A percentile compares a stretch with the other conserved stretches of the same genome.
Evolutionary conservation across 2,888 invertebrate genomes (phyloP).

Genomic region (Tinea trinotella): DNA sequence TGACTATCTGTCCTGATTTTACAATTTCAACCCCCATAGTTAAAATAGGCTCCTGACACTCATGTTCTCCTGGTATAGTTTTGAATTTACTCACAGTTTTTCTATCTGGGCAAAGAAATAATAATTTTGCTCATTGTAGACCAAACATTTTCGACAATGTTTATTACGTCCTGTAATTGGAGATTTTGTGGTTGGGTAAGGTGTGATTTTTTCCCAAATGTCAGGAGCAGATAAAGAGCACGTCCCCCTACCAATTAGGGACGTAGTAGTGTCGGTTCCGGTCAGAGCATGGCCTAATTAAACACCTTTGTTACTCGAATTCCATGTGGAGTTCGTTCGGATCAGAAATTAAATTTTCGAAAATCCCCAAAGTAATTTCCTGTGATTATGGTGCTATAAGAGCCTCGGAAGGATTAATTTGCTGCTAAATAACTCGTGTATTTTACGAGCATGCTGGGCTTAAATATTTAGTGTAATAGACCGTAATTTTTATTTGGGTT

Average conservation of each 20-base stretch:
- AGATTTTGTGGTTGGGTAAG: neutral
- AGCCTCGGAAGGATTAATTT: neutral
- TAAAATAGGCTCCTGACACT: neutral
- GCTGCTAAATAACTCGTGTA: constrained; percentile 10
- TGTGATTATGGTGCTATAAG: constrained; percentile 27
- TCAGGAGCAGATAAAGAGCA: constrained; percentile 8
- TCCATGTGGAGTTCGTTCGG: constrained; percentile 25
- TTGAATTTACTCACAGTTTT: constrained; percentile 3
- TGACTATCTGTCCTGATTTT: neutral
- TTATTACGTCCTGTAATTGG: neutral
- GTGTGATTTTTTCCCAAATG: constrained; percentile 3
- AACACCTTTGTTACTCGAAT: constrained; percentile 33
- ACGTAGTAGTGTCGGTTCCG: constrained; percentile 27
- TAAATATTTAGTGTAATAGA: constrained; percentile 5
- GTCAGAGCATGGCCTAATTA: constrained; percentile 31
- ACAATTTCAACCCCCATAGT: neutral
- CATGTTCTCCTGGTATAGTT: constrained; percentile 24
- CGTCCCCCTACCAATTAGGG: constrained; percentile 23
- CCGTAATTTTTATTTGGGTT: constrained; percentile 1
- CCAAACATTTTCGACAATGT: neutral
- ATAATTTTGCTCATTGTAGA: neutral
- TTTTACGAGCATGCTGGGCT: neutral
- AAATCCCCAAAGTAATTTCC: constrained; percentile 27
- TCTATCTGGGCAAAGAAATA: neutral
- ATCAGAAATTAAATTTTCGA: constrained; percentile 37